Conservation (phyloP, 2,888 invertebrate species). For the Corbicula japonica region DNA sequence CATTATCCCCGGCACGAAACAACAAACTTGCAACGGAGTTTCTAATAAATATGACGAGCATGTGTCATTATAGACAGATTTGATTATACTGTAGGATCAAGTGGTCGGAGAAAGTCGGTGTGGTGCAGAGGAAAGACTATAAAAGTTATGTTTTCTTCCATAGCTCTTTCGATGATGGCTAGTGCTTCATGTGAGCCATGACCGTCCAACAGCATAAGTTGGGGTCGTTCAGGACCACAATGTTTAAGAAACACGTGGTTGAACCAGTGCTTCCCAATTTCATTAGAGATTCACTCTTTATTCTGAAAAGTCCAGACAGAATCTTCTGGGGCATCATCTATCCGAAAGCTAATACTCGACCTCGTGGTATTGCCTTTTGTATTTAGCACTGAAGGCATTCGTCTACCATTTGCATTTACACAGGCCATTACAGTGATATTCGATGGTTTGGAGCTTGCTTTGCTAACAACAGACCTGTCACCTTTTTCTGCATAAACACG, state of each 20-base stretch:
- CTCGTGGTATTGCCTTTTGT: constrained; percentile 62
- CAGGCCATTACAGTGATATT: constrained; percentile 3
- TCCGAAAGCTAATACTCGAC: constrained; percentile 50
- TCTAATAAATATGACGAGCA: too few species aligned
- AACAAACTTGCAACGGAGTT: too few species aligned
- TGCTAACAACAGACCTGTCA: neutral
- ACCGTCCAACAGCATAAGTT: too few species aligned
- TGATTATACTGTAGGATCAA: too few species aligned
- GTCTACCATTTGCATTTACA: constrained; percentile 48
- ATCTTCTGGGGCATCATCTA: constrained; percentile 49
- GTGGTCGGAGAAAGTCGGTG: too few species aligned
- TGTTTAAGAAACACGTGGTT: too few species aligned
- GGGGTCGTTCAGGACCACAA: too few species aligned
- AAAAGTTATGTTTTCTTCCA: too few species aligned
- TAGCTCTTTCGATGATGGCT: constrained; percentile 56
- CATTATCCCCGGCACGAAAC: too few species aligned
- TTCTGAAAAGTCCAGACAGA: constrained; percentile 58
- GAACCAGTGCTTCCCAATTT: constrained; percentile 70
- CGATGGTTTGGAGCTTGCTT: too few species aligned
- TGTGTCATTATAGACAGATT: too few species aligned
- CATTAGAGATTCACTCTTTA: constrained; percentile 73
- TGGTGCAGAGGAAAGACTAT: too few species aligned
- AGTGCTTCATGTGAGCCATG: constrained; percentile 64
- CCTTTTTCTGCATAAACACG: constrained; percentile 15
- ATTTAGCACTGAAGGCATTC: constrained; percentile 60